These are phyloP conservation scores for Grallaria varia DNA, from an alignment of 2,113 vertebrate genomes.

Conservation along the genomic window DNA sequence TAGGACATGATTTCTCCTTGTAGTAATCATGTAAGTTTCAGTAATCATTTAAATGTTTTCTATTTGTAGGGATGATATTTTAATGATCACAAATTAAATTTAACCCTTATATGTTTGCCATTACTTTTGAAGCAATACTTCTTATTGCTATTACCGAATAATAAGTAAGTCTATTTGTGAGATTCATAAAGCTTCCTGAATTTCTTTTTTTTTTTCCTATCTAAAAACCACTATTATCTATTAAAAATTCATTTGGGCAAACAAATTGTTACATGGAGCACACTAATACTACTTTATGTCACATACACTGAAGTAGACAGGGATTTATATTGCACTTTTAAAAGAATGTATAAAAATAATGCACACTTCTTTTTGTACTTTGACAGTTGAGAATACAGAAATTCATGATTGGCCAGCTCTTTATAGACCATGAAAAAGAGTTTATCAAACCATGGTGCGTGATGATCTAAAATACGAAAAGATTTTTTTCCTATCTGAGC, in stretches of 20 bases:
- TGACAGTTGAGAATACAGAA: background rate
- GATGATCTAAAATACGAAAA: background rate
- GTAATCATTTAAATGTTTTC: background rate
- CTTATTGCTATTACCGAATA: background rate
- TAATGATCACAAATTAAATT: background rate
- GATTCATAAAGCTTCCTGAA: background rate
- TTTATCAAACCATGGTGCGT: background rate
- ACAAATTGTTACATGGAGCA: background rate
- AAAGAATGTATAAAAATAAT: background rate
- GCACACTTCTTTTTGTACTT: background rate
- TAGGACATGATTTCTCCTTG: background rate
- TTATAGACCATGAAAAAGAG: background rate
- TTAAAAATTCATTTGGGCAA: background rate
- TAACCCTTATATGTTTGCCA: background rate
- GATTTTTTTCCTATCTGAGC: background rate
- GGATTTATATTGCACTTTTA: background rate
- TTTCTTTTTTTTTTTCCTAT: background rate
- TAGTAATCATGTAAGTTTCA: background rate
- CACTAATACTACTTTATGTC: background rate
- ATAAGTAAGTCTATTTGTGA: background rate
- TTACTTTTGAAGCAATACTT: background rate
- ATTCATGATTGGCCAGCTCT: background rate
- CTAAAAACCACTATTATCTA: background rate
- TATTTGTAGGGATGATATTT: background rate
- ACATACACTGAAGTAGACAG: background rate